Conservation (phyloP, 2,888 invertebrate species). For the Craniophora ligustri region DNA sequence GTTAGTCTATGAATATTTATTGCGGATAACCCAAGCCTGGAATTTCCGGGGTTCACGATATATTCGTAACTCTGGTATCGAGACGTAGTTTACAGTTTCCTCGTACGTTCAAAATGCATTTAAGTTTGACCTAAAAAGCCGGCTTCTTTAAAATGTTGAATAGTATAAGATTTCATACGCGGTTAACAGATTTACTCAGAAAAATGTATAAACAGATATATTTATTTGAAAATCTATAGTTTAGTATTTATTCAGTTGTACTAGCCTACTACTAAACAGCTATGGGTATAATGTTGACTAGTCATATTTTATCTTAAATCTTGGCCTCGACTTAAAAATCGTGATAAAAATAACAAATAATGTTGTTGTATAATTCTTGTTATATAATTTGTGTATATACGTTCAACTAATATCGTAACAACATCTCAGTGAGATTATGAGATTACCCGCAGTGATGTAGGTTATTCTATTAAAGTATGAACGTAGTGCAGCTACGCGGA, state of each 20-base stretch:
- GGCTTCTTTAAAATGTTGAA: background rate
- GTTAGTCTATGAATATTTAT: constrained; percentile 56
- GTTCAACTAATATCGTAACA: constrained; percentile 1
- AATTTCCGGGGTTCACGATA: constrained; percentile 29
- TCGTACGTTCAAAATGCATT: constrained; percentile 29
- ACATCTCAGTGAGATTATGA: constrained; percentile 1
- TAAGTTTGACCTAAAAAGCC: constrained; percentile 27
- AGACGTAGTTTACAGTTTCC: constrained; percentile 37
- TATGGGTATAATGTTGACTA: too few relatives aligned
- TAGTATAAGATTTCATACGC: constrained; percentile 8
- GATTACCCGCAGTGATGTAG: background rate
- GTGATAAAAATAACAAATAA: too few relatives aligned
- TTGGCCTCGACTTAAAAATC: too few relatives aligned
- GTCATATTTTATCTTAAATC: too few relatives aligned
- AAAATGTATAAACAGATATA: background rate
- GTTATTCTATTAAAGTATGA: constrained; percentile 3
- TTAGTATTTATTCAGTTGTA: too few relatives aligned
- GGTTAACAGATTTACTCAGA: background rate
- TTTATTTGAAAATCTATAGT: too few relatives aligned
- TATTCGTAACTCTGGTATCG: constrained; percentile 27
- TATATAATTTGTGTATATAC: background rate
- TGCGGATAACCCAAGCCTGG: constrained; percentile 30
- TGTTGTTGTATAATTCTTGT: too few relatives aligned
- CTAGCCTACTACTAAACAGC: too few relatives aligned
- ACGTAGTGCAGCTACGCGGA: constrained; percentile 6